These are phyloP conservation scores for Medauroidea extradentata DNA, from an alignment of 1,140 invertebrate species.

Conservation along the genomic window DNA sequence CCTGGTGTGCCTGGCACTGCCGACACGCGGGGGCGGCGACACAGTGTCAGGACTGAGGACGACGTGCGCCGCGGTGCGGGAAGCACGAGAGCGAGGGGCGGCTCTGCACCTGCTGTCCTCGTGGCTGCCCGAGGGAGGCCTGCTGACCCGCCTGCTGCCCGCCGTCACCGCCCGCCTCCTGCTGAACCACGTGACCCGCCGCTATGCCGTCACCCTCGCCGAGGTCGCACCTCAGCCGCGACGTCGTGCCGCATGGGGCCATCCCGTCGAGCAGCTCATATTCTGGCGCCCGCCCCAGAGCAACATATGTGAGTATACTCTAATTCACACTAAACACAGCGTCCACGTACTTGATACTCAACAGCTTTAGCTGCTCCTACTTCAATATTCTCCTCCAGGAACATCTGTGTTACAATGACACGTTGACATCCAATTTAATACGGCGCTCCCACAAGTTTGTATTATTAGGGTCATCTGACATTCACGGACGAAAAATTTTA, in stretches of 20 bases:
- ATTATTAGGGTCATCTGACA: too few relatives aligned
- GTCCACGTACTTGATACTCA: too few relatives aligned
- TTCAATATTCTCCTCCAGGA: too few relatives aligned
- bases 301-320: conserved; percentile 67
- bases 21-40: conserved; percentile 46
- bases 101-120: conserved; percentile 63
- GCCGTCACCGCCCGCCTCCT: conserved; percentile 59
- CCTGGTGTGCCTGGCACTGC: conserved; percentile 54
- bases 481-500: too few relatives aligned
- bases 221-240: neutral
- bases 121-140: conserved; percentile 59
- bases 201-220: conserved; percentile 15
- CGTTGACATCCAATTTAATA: too few relatives aligned
- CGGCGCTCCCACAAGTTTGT: too few relatives aligned
- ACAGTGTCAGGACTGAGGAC: neutral
- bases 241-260: conserved; percentile 52
- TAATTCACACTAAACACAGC: too few relatives aligned
- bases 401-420: too few relatives aligned
- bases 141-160: conserved; percentile 62
- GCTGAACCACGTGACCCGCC: conserved; percentile 62
- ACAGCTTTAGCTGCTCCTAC: too few relatives aligned
- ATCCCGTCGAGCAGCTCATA: conserved; percentile 60
- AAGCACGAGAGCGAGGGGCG: conserved; percentile 57
- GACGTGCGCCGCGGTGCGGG: conserved; percentile 37
- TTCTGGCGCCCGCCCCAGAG: conserved; percentile 76